phyloP scores from a whole-genome alignment of 2,888 invertebrate genomes.

The Sminthurinus aureus region DNA sequence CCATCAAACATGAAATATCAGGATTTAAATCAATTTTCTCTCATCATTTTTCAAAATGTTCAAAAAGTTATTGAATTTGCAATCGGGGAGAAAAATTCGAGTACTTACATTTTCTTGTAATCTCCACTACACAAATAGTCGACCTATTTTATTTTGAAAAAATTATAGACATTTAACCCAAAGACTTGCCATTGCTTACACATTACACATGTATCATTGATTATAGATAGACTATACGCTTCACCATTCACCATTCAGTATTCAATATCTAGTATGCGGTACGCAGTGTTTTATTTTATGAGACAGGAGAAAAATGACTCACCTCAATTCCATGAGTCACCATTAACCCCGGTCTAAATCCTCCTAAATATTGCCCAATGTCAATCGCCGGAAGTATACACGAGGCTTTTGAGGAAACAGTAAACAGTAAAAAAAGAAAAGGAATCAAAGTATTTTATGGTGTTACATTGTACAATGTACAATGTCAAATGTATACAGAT shows the following conservation, averaged over 20 bases:
- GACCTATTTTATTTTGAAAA: constrained; percentile 42
- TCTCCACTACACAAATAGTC: constrained; percentile 56
- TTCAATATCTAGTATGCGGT: no score
- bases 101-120: constrained; percentile 48
- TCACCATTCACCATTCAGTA: constrained; percentile 68
- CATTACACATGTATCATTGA: not conserved
- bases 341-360: constrained; percentile 80
- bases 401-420: constrained; percentile 66
- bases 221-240: not conserved
- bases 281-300: no score
- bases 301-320: not conserved
- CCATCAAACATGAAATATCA: not conserved
- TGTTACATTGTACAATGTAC: not conserved
- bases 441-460: not conserved
- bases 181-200: no score
- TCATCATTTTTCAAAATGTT: not conserved
- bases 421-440: not conserved
- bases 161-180: not conserved
- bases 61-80: not conserved
- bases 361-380: constrained; percentile 76
- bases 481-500: no score
- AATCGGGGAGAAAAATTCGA: not conserved
- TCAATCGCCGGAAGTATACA: constrained; percentile 74
- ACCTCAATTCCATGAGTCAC: constrained; percentile 84
- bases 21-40: not conserved